Conservation (phyloP, 2,888 invertebrate genomes). For the Galeruca laticollis region DNA sequence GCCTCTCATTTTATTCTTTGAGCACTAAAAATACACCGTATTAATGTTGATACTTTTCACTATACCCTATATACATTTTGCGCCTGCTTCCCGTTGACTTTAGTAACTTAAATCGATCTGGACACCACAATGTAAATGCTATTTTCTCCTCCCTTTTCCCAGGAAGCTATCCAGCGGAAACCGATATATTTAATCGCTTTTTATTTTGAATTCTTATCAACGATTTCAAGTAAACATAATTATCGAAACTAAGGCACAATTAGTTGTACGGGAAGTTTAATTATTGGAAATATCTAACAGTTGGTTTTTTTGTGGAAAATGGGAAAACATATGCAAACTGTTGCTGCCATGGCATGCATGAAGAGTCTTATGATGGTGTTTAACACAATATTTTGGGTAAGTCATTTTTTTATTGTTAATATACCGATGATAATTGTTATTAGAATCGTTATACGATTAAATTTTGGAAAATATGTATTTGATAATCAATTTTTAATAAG, state of each 20-base stretch:
- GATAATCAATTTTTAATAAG: no score
- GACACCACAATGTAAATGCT: neutral
- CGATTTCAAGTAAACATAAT: neutral
- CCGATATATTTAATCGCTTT: neutral
- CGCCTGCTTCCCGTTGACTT: slow-evolving; percentile 13
- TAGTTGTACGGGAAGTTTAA: no score
- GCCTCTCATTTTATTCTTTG: no score
- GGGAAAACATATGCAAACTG: slow-evolving; percentile 80
- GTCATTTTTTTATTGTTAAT: slow-evolving; percentile 56
- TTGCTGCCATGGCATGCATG: slow-evolving; percentile 82
- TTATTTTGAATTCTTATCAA: slow-evolving; percentile 2
- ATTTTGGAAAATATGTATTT: no score
- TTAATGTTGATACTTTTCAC: neutral
- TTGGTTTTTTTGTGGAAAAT: slow-evolving; percentile 62
- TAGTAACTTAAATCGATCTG: slow-evolving; percentile 32
- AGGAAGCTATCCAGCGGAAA: slow-evolving; percentile 12
- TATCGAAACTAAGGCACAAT: neutral
- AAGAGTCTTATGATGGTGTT: slow-evolving; percentile 84
- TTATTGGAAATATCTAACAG: no score
- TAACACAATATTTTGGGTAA: slow-evolving; percentile 86
- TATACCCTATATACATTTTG: slow-evolving; percentile 18
- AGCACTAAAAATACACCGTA: no score
- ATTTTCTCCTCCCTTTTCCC: slow-evolving; percentile 4
- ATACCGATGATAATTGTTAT: no score
- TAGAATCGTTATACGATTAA: no score